A percentile compares a stretch with the other conserved stretches of the same genome.
Evolutionary conservation across 2,888 invertebrate species (phyloP).

Genomic region (Ephialtes manifestator): DNA sequence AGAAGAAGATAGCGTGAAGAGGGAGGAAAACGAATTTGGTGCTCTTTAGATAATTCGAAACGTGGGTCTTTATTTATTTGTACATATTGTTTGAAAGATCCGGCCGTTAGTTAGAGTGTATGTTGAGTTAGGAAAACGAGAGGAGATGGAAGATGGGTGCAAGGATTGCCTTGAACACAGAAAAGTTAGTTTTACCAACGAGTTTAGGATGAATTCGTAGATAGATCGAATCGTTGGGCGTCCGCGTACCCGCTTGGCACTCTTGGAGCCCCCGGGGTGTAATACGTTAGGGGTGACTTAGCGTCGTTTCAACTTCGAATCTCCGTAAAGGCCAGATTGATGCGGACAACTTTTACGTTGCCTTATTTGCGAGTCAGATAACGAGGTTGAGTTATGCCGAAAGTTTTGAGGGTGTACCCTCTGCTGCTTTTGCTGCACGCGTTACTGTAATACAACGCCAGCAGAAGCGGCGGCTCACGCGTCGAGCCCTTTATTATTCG

Average conservation of each 20-base stretch:
- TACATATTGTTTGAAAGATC: constrained; percentile 62
- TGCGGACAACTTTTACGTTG: constrained; percentile 85
- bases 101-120: constrained; percentile 8
- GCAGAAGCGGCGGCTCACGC: background rate
- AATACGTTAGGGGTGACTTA: constrained; percentile 85
- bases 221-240: constrained; percentile 78
- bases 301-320: constrained; percentile 86
- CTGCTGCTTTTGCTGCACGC: constrained; percentile 45
- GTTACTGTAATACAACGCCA: constrained; percentile 50
- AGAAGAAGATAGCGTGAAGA: background rate
- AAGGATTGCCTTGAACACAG: constrained; percentile 43
- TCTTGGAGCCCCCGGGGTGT: constrained; percentile 79
- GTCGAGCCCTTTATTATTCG: constrained; percentile 9
- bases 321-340: constrained; percentile 85
- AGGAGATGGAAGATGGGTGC: constrained; percentile 16
- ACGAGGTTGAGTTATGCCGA: constrained; percentile 85
- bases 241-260: constrained; percentile 69
- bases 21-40: constrained; percentile 72
- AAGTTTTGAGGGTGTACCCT: constrained; percentile 79
- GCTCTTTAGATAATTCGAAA: constrained; percentile 76
- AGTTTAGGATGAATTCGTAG: constrained; percentile 74
- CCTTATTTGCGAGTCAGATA: constrained; percentile 86
- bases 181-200: constrained; percentile 69
- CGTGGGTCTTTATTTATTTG: constrained; percentile 58
- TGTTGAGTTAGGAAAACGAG: background rate